These are phyloP conservation scores for Lepidostoma basale DNA, from an alignment of 1,140 invertebrate species.

Conservation along the genomic window DNA sequence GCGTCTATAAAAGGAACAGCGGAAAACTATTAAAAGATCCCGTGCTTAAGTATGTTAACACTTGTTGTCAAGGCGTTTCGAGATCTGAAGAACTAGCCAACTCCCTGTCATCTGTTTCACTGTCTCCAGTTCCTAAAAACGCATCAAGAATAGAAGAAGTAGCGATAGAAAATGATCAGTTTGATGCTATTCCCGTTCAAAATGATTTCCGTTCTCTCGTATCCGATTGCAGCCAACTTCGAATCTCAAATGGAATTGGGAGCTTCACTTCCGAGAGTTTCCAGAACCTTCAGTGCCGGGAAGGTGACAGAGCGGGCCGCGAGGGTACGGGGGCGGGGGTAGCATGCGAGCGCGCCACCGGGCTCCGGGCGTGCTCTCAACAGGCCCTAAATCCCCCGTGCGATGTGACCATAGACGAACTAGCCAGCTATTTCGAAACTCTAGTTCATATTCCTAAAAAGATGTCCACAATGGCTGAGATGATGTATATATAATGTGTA, in stretches of 20 bases:
- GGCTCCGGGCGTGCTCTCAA: slow-evolving; percentile 63
- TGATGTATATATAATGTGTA: slow-evolving; percentile 88
- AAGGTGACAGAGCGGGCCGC: slow-evolving; percentile 40
- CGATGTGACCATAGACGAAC: slow-evolving; percentile 86
- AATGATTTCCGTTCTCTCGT: slow-evolving; percentile 39
- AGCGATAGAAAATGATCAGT: not conserved
- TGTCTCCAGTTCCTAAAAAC: slow-evolving; percentile 35
- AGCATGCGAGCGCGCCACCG: slow-evolving; percentile 43
- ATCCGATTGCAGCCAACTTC: slow-evolving; percentile 32
- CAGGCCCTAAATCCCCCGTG: slow-evolving; percentile 71
- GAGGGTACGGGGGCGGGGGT: slow-evolving; percentile 45
- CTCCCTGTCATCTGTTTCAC: slow-evolving; percentile 33
- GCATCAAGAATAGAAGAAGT: slow-evolving; percentile 49
- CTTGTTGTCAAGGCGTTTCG: slow-evolving; percentile 43
- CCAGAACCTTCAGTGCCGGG: slow-evolving; percentile 47
- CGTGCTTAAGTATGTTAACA: slow-evolving; percentile 52
- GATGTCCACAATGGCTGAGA: slow-evolving; percentile 95
- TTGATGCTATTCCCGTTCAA: not conserved
- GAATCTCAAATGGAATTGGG: slow-evolving; percentile 47
- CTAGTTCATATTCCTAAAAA: slow-evolving; percentile 94
- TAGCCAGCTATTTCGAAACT: slow-evolving; percentile 91
- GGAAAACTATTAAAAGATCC: slow-evolving; percentile 55
- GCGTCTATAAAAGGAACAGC: slow-evolving; percentile 52
- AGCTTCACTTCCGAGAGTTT: slow-evolving; percentile 55
- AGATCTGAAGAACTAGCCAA: slow-evolving; percentile 46